A percentile compares a stretch with the other conserved stretches of the same genome.
phyloP scores from a whole-genome alignment of 2,888 invertebrate genomes.

The Sisyra nigra region DNA sequence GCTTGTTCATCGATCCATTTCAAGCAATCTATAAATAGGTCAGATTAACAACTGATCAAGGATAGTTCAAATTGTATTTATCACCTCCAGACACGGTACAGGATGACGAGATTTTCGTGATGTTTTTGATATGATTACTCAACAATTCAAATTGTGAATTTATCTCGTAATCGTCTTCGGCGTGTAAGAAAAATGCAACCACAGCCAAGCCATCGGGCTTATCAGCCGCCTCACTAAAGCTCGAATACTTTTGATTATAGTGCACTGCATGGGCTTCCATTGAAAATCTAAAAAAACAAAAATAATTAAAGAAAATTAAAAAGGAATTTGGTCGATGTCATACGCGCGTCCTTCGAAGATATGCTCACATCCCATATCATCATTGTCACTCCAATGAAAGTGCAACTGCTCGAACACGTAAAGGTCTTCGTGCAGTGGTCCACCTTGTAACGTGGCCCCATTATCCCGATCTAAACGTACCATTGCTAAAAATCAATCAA shows the following conservation, averaged over 20 bases:
- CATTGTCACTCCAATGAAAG: conserved; percentile 66
- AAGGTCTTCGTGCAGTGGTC: conserved; percentile 39
- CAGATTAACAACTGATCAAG: not conserved
- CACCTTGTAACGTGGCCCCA: conserved; percentile 42
- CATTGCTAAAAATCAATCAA: conserved; percentile 31
- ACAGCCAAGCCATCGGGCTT: conserved; percentile 56
- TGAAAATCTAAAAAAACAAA: conserved; percentile 36
- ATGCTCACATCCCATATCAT: conserved; percentile 65
- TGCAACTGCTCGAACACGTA: conserved; percentile 64
- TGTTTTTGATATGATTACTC: conserved; percentile 23
- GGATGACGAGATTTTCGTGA: conserved; percentile 23
- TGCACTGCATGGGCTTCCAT: conserved; percentile 70
- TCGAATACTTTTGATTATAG: conserved; percentile 51
- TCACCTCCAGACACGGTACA: conserved; percentile 22
- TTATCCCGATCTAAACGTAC: conserved; percentile 39
- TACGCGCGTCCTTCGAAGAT: conserved; percentile 53
- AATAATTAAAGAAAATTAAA: not conserved
- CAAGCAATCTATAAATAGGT: conserved; percentile 37
- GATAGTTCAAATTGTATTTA: not conserved
- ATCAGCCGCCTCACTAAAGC: conserved; percentile 43
- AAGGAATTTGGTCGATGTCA: conserved; percentile 15
- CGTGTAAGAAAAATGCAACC: conserved; percentile 47
- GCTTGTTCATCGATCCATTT: conserved; percentile 53
- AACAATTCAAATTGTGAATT: conserved; percentile 25
- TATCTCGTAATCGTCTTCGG: conserved; percentile 18